Conservation (phyloP, 2,113 vertebrate genomes). For the Corvus cornix region DNA sequence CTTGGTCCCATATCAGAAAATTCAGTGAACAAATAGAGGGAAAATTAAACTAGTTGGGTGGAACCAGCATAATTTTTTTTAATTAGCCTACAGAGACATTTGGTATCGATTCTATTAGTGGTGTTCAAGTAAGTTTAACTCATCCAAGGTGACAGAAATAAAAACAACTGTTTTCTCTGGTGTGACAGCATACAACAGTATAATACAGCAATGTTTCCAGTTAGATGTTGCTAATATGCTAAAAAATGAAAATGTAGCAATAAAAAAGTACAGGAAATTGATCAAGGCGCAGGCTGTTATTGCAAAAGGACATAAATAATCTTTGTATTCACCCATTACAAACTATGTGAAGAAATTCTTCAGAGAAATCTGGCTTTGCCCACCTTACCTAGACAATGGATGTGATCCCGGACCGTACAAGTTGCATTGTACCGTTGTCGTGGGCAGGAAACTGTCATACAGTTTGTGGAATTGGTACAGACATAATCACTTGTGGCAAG, state of each 20-base stretch:
- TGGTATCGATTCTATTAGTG: not conserved
- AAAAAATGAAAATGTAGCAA: not conserved
- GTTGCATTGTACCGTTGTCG: constrained; percentile 86
- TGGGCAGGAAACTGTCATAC: constrained; percentile 92
- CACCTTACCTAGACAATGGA: constrained; percentile 89
- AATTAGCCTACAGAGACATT: not conserved
- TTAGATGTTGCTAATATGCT: not conserved
- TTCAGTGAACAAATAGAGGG: not conserved
- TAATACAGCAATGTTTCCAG: not conserved
- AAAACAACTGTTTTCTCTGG: not conserved
- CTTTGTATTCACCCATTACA: not conserved
- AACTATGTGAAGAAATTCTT: not conserved
- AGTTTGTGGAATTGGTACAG: constrained; percentile 86
- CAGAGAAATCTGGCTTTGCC: rapidly evolving
- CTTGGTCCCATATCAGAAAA: not conserved
- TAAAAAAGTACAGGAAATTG: not conserved
- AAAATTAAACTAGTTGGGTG: not conserved
- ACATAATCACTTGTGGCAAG: constrained; percentile 85
- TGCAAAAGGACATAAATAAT: not conserved
- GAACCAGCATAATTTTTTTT: not conserved
- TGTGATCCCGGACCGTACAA: constrained; percentile 86
- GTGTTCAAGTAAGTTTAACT: not conserved
- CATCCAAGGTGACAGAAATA: not conserved
- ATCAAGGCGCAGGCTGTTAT: not conserved
- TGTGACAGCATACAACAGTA: not conserved